Evolutionary conservation across 2,113 vertebrate species (phyloP), one percentile per base, ranked within the genome.

Genomic region (Cromileptes altivelis): DNA sequence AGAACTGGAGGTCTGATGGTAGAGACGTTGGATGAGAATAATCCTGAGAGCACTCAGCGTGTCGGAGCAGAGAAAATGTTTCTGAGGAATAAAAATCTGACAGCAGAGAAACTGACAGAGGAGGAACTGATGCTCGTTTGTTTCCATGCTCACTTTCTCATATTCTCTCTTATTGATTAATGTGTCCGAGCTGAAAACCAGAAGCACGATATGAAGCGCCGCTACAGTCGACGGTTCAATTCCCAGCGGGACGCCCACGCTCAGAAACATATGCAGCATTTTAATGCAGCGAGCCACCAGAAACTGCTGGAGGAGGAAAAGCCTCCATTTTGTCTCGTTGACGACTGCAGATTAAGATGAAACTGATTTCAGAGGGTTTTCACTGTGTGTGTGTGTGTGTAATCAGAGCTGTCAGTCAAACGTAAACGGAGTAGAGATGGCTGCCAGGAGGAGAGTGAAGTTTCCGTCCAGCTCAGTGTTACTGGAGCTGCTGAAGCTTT

Each of bases 391-490:
- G 42, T 68, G 65, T 71, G 71, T 74, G 65, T 72, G 74, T 47
- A n/a, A 81, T 73, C 47, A 37, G 63, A 80, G 74, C 80, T 72
- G 85, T 78, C 88, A 80, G 49, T 85, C 73, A 85, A 55, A 84
- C 4, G 13, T 78, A 53, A 77, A 63, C 57, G 0, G 45, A 78
- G 83, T 21, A 68, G 58, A 50, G 58, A 61, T 11, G 70, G 50
- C 71, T 57, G 50, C 72, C 64, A 67, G 78, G 42, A 67, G 25
- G 30, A 78, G 55, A 76, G 80, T 56, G 85, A 84, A 81, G 83
- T 88, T 84, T 86, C 86, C 84, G 65, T 61, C 63, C 55, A 61
- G 79, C 63, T 76, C 73, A 52, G 76, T 72, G 81, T 81, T 78
- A 49, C 30, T 25, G 52, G 69, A 84, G 81, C 82, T 80, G 72